phyloP scores from a whole-genome alignment of 2,113 vertebrate species.

The Chaetura pelagica region DNA sequence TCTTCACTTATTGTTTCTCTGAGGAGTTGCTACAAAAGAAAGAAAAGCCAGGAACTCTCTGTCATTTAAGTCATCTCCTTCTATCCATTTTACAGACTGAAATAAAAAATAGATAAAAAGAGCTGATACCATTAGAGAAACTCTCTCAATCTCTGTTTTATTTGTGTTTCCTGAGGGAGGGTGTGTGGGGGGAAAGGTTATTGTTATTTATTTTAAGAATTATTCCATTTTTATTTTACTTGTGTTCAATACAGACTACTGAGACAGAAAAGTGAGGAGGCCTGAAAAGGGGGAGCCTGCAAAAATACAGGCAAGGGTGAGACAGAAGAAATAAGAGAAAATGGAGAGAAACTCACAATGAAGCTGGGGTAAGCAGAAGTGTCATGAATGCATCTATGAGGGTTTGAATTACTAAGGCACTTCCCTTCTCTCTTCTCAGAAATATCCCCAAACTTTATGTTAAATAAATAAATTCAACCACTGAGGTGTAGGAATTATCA shows the following conservation, averaged over 20 bases:
- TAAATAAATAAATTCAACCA: background rate
- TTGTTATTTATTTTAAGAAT: background rate
- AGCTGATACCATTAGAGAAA: background rate
- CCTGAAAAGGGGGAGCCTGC: background rate
- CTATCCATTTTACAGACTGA: conserved; percentile 9
- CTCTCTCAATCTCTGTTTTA: background rate
- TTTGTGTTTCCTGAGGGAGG: background rate
- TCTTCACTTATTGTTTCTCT: conserved; percentile 43
- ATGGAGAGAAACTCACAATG: background rate
- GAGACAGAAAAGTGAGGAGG: background rate
- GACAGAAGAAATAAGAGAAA: background rate
- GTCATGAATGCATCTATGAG: background rate
- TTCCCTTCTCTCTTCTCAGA: background rate
- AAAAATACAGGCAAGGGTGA: background rate
- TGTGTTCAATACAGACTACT: background rate
- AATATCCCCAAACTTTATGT: background rate
- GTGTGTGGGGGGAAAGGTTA: background rate
- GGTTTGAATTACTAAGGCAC: background rate
- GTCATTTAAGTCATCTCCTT: conserved; percentile 24
- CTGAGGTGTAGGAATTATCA: background rate
- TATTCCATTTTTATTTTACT: background rate
- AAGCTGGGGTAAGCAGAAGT: background rate
- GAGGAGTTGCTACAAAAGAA: conserved; percentile 8
- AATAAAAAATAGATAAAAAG: conserved; percentile 30
- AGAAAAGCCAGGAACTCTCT: background rate